A percentile compares a stretch with the other conserved stretches of the same genome.
Evolutionary conservation across 1,140 invertebrate genomes (phyloP).

Genomic region (Grapholita molesta): DNA sequence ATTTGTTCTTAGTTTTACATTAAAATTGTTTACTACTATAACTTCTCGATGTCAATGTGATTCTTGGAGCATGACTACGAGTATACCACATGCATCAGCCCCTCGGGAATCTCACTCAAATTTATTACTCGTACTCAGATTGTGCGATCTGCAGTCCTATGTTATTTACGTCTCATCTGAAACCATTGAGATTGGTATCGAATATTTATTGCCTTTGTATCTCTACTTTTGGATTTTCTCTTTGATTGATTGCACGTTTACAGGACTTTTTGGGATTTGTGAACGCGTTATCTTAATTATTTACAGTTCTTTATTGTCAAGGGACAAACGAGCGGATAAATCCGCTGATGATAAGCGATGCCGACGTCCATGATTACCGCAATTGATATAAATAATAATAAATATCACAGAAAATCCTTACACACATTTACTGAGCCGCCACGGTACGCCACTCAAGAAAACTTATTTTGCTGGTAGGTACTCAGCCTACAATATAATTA

Average conservation of each 20-base stretch:
- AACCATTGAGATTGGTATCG: neutral
- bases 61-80: neutral
- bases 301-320: too few relatives aligned
- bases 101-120: neutral
- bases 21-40: neutral
- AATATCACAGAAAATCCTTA: too few relatives aligned
- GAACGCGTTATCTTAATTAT: too few relatives aligned
- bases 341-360: too few relatives aligned
- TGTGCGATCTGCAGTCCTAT: neutral
- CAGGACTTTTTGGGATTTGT: neutral
- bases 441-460: too few relatives aligned
- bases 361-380: too few relatives aligned
- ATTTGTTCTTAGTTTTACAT: too few relatives aligned
- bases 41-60: neutral
- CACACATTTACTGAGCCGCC: too few relatives aligned
- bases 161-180: conserved; percentile 11
- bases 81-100: neutral
- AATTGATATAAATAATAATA: too few relatives aligned
- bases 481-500: too few relatives aligned
- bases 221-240: neutral
- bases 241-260: neutral
- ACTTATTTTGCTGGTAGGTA: too few relatives aligned
- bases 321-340: too few relatives aligned
- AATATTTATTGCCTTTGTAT: conserved; percentile 2
- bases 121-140: neutral